Base-by-base conservation (phyloP, 2,888 invertebrate genomes). In the Microplitis deprimator region DNA sequence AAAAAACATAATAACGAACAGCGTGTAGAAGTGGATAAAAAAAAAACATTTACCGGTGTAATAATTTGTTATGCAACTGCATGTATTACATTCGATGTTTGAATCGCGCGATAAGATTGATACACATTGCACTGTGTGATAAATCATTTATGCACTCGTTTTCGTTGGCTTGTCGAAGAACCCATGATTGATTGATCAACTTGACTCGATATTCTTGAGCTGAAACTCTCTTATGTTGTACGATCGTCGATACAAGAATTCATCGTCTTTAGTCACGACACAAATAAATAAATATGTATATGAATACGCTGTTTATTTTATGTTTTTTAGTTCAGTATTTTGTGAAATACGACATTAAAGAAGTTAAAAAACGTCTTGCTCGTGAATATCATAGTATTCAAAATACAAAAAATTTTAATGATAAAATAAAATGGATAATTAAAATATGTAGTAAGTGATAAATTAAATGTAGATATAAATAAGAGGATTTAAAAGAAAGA, bases 101-200 rank as follows among this genome's bases (percentile, higher is more conserved):
- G 39, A 73, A 73, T 73, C 67, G 73, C n/a, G 73, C 29, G 73
- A 73, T 73, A 73, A 67, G 73, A 65, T 59, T 73, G 73, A 73
- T 73, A 67, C 39, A 29, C 50, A 59, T 50, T 39, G 6, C 41
- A 64, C 16, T 59, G 16, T 59, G 16, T 61, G 77, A 79, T 75
- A 75, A 79, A 79, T 75, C 70, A 75, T 79, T 77, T 67, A 72
- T 73, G 61, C 69, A 67, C 64, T 60, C 38, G 39, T 71, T 71
- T 50, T 71, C 71, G 16, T 71, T 71, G 6, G 29, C 50, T 71
- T 29, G 50, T 39, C 38, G 29, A 61, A 39, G 38, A 38, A 38
- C 41, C 29, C 8, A 16, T 41, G 29, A 60, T 70, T 64, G 74
- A 74, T 74, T 60, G 73, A 69, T 73, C 69, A 64, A 77, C 68